Evolutionary conservation across 2,113 vertebrate species (phyloP), one percentile per base, ranked within the genome.

Genomic region (Lophotis ruficrista): DNA sequence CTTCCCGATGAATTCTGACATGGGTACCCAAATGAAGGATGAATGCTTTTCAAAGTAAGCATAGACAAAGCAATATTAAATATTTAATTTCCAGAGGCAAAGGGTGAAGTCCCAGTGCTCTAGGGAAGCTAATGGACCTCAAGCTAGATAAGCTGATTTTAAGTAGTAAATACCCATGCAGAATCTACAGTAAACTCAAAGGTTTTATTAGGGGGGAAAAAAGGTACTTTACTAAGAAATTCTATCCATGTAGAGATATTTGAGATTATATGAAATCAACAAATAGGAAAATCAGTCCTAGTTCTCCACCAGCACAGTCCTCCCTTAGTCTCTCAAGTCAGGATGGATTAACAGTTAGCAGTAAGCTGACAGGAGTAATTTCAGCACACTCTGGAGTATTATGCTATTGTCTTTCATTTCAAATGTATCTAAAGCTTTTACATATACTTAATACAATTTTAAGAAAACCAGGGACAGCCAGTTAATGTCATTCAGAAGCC

Each of bases 31-130:
- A 97, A 97, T 85, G 82, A 97, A 96, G 75, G 94, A 92, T 93
- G 93, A 84, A 96, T 90, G 82, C 57, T 96, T 88, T 96, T 88
- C 90, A 95, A 96, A 97, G 96, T 57, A 94, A 89, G 95, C 51
- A 92, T 50, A 94, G 91, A 97, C 94, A 97, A 96, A 95, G 93
- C 81, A 97, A 94, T 95, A 97, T 96, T 97, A 97, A 98, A 97
- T 97, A 98, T 98, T 98, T 97, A 96, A 97, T 98, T 98, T 97
- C 84, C 56, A 65, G 31, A 97, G 73, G 75, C 87, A 96, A 96
- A 98, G 83, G 79, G 72, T 28, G 9, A 96, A 83, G 83, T 96
- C 96, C 87, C 93, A 87, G 86, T 95, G 92, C 92, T 90, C 84
- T 37, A 71, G 28, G 60, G 77, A 93, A 96, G 82, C 78, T 96